Evolutionary conservation across 92 coral and sea anemone species (phyloP), one percentile per base, ranked within the genome.

Genomic region (Micromussa lordhowensis): DNA sequence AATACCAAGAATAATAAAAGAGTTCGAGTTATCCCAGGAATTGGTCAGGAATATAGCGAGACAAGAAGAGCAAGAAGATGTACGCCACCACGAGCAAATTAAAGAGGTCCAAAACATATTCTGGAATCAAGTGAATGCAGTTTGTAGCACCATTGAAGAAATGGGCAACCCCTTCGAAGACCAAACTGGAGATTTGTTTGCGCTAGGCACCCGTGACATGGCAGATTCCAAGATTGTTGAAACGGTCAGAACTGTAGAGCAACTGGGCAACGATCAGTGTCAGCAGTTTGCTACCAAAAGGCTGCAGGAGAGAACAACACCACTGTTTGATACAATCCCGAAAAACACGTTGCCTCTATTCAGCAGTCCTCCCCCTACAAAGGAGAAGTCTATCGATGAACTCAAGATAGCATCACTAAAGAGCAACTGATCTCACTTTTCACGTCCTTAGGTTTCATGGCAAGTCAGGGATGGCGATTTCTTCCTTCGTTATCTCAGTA

Each of bases 371-470:
- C 84, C 94, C 34, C 35, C 82, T 32, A 22, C 79, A 30, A 83
- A 68, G 83, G 91, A 30, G 49, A 79, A 30, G 29, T 54, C 82
- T 10, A 55, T 21, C 16, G 86, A 87, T 61, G 83, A 92, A 63
- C 35, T 87, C 68, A 76, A 92, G 51, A 87, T 93, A 1, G 79
- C 91, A 32, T 91, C 94, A 0, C 93, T 95, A 16, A 95, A 95
- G 92, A 86, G 91, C 54, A 87, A 95, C 92, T 95, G 98, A 57
- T 82, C 94, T 59, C 88, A 93, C n/a, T 95, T 93, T 86, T 81
- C 91, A 1, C 87, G 86, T 31, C 80, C 85, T 5, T 90, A 90
- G 57, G 64, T 93, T 54, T 90, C 95, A 1, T 90, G 88, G 40
- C 93, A 90, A 54, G 82, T 91, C 22, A 73, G 88, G 31, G 94